A percentile compares a stretch with the other conserved stretches of the same genome.
These are phyloP conservation scores for Clarias laeviceps DNA, from an alignment of 2,797 vertebrate genomes.

Conservation along the genomic window DNA sequence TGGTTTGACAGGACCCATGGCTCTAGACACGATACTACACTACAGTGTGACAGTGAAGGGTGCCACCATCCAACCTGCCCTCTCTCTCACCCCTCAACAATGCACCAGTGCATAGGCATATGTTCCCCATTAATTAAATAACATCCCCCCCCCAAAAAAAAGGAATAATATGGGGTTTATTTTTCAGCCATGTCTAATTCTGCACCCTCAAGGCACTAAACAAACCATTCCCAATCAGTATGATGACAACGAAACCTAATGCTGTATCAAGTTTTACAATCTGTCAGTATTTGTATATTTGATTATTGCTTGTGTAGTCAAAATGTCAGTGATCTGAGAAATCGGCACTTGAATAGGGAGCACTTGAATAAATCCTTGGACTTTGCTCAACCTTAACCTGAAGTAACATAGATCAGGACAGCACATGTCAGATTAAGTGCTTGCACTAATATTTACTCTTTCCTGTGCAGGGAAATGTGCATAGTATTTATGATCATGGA, in stretches of 20 bases:
- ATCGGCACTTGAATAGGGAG: background rate
- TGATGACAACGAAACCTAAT: conserved; percentile 5
- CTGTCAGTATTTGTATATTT: conserved; percentile 11
- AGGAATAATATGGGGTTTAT: conserved; percentile 28
- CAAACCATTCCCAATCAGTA: conserved; percentile 12
- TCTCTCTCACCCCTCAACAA: conserved; percentile 38
- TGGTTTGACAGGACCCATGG: conserved; percentile 44
- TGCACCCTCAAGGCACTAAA: conserved; percentile 17
- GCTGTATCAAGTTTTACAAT: conserved; percentile 1
- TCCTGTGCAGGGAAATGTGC: background rate
- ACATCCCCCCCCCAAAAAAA: too few species aligned
- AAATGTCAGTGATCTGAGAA: conserved; percentile 12
- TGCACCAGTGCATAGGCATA: conserved; percentile 40
- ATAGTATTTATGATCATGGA: conserved; percentile 29
- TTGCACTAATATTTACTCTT: background rate
- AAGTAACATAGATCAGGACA: background rate
- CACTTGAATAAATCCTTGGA: conserved; percentile 2
- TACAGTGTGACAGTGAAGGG: conserved; percentile 16
- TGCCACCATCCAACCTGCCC: conserved; percentile 40
- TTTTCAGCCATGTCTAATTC: conserved; percentile 19
- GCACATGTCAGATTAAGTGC: background rate
- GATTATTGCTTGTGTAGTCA: conserved; percentile 28
- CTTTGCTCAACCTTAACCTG: background rate
- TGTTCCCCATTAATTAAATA: conserved; percentile 45
- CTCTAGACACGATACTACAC: conserved; percentile 25